Percentiles rank a stretch among this genome's conserved stretches.
Conservation (phyloP, 1,140 invertebrate species). For the Agrilus planipennis region DNA sequence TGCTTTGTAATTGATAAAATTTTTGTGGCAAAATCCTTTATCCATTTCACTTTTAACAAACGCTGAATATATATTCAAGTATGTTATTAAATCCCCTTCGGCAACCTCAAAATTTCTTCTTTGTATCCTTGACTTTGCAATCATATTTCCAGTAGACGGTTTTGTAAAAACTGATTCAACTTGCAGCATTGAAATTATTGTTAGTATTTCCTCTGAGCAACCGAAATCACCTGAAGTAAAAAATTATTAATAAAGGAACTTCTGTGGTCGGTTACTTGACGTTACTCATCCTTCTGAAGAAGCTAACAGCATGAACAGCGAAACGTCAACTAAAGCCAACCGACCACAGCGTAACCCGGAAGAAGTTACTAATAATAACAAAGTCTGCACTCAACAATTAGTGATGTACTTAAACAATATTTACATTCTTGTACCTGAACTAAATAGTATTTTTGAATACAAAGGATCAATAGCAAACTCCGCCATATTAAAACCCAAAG, state of each 20-base stretch:
- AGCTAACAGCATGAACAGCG: too few relatives aligned
- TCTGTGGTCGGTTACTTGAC: too few relatives aligned
- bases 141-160: slow-evolving; percentile 49
- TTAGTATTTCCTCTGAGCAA: slow-evolving; percentile 80
- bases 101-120: slow-evolving; percentile 78
- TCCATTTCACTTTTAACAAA: slow-evolving; percentile 58
- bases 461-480: slow-evolving; percentile 85
- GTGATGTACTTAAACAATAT: too few relatives aligned
- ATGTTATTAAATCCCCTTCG: slow-evolving; percentile 90
- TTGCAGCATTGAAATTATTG: slow-evolving; percentile 84
- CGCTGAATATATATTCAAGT: slow-evolving; percentile 80
- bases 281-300: too few relatives aligned
- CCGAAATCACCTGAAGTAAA: slow-evolving; percentile 59
- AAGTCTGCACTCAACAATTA: too few relatives aligned
- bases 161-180: slow-evolving; percentile 80
- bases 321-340: too few relatives aligned
- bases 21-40: slow-evolving; percentile 75
- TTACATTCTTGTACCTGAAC: slow-evolving; percentile 50
- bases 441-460: slow-evolving; percentile 77
- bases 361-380: too few relatives aligned
- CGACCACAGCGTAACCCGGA: too few relatives aligned
- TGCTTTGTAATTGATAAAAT: slow-evolving; percentile 82
- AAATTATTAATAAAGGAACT: too few relatives aligned
- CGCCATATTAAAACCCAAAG: slow-evolving; percentile 75
- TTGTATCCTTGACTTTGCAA: slow-evolving; percentile 52